These are phyloP conservation scores for Labeo rohita DNA, from an alignment of 2,113 vertebrate species.

Conservation along the genomic window DNA sequence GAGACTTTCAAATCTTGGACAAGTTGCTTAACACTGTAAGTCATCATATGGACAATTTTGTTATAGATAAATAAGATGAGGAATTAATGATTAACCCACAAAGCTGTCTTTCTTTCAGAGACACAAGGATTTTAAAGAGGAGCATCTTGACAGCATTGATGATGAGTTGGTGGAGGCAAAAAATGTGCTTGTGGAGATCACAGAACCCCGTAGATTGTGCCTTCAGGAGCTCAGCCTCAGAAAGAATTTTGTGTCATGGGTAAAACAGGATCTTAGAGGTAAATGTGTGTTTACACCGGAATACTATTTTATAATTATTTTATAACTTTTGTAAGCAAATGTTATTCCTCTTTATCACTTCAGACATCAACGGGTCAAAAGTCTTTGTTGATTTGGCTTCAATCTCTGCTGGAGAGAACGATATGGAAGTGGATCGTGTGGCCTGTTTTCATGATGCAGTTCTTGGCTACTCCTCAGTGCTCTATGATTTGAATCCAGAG, in stretches of 20 bases:
- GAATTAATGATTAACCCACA: neutral
- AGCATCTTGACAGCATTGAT: constrained; percentile 82
- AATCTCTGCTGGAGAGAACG: constrained; percentile 96
- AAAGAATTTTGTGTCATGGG: constrained; percentile 84
- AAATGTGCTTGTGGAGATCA: constrained; percentile 79
- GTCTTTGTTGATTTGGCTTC: constrained; percentile 97
- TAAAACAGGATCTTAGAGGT: constrained; percentile 86
- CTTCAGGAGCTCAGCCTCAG: constrained; percentile 77
- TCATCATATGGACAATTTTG: constrained; percentile 43
- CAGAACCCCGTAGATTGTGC: constrained; percentile 75
- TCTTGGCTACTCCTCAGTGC: constrained; percentile 86
- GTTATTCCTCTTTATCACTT: constrained; percentile 4
- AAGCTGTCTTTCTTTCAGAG: constrained; percentile 67
- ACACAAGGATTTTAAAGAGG: constrained; percentile 68
- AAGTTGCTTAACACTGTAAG: constrained; percentile 81
- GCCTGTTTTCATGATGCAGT: constrained; percentile 92
- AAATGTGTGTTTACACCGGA: neutral
- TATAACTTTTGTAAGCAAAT: neutral
- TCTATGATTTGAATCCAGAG: constrained; percentile 81
- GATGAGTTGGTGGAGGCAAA: constrained; percentile 80
- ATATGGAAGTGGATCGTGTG: constrained; percentile 92
- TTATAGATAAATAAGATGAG: no score
- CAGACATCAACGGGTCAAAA: constrained; percentile 91
- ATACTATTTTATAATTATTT: no score
- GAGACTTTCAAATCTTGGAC: constrained; percentile 83